Conservation (phyloP, 2,888 invertebrate genomes). For the Melipona bicolor region DNA sequence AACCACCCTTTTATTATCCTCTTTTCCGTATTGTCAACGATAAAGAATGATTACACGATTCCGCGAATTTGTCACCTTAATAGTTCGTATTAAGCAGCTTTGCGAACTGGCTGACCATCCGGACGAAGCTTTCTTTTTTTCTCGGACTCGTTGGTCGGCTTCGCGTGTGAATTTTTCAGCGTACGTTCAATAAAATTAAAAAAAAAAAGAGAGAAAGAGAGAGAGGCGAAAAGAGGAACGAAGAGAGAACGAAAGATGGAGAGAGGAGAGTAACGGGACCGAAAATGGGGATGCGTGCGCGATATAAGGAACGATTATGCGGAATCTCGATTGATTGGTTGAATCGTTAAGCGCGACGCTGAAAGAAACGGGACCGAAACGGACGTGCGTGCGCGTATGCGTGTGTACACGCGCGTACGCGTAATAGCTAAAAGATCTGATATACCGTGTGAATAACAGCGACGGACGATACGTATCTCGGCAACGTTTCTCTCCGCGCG, state of each 20-base stretch:
- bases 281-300: conserved; percentile 44
- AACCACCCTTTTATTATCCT: not conserved
- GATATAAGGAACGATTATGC: conserved; percentile 29
- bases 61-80: conserved; percentile 17
- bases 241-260: not conserved
- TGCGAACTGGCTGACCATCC: conserved; percentile 5
- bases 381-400: not conserved
- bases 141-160: not conserved
- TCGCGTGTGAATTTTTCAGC: conserved; percentile 10
- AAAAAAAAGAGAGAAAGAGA: not conserved
- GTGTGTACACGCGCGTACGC: too few relatives aligned
- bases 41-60: conserved; percentile 13
- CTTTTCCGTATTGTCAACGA: not conserved
- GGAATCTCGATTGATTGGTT: conserved; percentile 29
- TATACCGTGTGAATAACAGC: not conserved
- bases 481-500: not conserved
- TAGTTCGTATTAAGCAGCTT: not conserved
- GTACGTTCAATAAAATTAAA: not conserved
- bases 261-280: conserved; percentile 45
- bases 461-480: not conserved
- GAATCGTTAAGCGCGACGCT: conserved; percentile 18
- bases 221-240: not conserved
- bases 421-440: not conserved
- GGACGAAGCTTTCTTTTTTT: not conserved
- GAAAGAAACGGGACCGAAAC: not conserved